phyloP scores from a whole-genome alignment of 2,888 invertebrate species.

The Ecdyonurus torrentis region DNA sequence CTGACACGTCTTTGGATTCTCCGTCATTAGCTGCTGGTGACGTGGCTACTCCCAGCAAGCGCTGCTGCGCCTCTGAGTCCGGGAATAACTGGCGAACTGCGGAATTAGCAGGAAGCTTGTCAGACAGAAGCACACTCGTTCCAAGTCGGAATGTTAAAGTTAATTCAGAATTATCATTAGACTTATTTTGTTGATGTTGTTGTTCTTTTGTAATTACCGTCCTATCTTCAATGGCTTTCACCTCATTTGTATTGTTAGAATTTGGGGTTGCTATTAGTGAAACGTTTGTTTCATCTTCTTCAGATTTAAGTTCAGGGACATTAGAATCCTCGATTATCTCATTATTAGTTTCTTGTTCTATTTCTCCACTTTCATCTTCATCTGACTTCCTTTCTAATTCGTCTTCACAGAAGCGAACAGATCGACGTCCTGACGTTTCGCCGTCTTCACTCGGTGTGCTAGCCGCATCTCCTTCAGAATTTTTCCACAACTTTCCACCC shows the following conservation, averaged over 20 bases:
- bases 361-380: background rate
- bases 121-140: background rate
- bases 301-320: background rate
- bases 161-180: background rate
- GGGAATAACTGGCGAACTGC: slow-evolving; percentile 70
- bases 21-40: slow-evolving; percentile 12
- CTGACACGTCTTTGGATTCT: slow-evolving; percentile 20
- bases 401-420: background rate
- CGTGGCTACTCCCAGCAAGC: slow-evolving; percentile 23
- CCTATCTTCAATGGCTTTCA: background rate
- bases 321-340: background rate
- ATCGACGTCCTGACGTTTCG: slow-evolving; percentile 41
- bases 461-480: slow-evolving; percentile 28
- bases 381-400: background rate
- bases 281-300: background rate
- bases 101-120: slow-evolving; percentile 31
- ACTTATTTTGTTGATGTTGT: background rate
- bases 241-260: background rate
- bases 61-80: slow-evolving; percentile 25
- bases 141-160: slow-evolving; percentile 1
- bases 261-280: background rate
- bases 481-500: slow-evolving; percentile 61
- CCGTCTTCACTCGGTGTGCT: slow-evolving; percentile 30
- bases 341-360: background rate
- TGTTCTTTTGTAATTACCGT: background rate